Conservation (phyloP, 2,888 invertebrate species). For the Habroteleia sp. region DNA sequence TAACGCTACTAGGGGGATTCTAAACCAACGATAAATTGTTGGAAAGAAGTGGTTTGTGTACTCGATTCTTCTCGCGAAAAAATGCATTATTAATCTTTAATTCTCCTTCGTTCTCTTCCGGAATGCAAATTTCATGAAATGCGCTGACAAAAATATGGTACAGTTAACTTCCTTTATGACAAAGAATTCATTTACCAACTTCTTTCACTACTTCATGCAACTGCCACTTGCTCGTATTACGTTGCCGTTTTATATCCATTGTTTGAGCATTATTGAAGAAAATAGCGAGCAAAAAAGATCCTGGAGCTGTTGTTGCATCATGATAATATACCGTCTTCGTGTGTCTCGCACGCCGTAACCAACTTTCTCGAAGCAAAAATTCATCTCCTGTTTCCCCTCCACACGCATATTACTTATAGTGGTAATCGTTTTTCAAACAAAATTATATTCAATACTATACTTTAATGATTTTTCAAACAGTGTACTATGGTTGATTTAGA, state of each 20-base stretch:
- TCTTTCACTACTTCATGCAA: slow-evolving; percentile 39
- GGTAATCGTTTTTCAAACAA: slow-evolving; percentile 16
- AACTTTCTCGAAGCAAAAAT: slow-evolving; percentile 44
- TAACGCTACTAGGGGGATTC: too few relatives aligned
- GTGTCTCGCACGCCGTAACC: slow-evolving; percentile 34
- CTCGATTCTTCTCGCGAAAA: too few relatives aligned
- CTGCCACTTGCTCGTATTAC: slow-evolving; percentile 42
- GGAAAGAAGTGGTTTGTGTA: too few relatives aligned
- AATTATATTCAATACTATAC: slow-evolving; percentile 30
- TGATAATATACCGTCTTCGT: slow-evolving; percentile 41
- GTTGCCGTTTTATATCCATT: slow-evolving; percentile 49
- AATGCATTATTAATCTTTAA: slow-evolving; percentile 5
- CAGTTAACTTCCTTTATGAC: slow-evolving; percentile 21
- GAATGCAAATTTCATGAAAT: slow-evolving; percentile 27
- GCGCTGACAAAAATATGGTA: slow-evolving; percentile 27
- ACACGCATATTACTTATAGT: slow-evolving; percentile 17
- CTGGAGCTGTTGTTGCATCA: slow-evolving; percentile 32
- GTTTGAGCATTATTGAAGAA: slow-evolving; percentile 48
- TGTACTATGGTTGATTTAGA: not conserved
- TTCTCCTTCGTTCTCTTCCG: not conserved
- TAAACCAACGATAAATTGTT: too few relatives aligned
- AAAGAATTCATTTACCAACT: slow-evolving; percentile 53
- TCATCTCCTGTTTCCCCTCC: not conserved
- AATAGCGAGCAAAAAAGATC: slow-evolving; percentile 23
- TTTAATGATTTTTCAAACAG: slow-evolving; percentile 11